Base-by-base conservation (phyloP, 1,140 invertebrate genomes). In the Sinella curviseta region DNA sequence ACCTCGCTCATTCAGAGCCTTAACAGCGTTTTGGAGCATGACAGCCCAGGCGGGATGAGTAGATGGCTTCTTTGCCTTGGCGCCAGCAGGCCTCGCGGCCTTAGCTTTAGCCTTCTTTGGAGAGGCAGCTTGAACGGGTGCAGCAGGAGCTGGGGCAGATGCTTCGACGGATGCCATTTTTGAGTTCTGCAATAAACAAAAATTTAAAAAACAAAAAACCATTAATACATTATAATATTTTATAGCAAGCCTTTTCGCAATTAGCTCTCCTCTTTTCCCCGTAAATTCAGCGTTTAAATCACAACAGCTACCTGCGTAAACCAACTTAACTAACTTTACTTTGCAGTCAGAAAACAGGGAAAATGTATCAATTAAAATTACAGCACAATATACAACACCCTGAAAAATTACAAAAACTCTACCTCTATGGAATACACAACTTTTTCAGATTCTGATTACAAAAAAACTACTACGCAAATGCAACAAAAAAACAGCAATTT, bases 1-100 rank as follows among this genome's bases (percentile, higher is more conserved):
- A 77, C 88, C 88, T 74, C 89, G 87, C 81, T 91, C 90, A 80
- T 91, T 91, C 78, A 92, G 84, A 65, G 86, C 88, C 73, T 87
- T 88, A 81, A 92, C 91, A 17, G 91, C 90, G 76, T 86, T 87
- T 78, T 87, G 88, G 2, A 92, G 81, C 85, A 86, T 86, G 0
- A 77, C 77, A 0, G 84, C 81, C 26, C 84, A 82, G 0, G 84
- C 77, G 4, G 85, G 85, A 60, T 86, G 85, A 30, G 78, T 70
- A 14, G 85, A 55, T 70, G 65, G 65, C 65, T 70, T 70, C 57
- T 60, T 60, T 60, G 57, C 14, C 57, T 60, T 60, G 20, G 84
- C 39, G 16, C 76, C 74, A 54, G 83, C 84, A 16, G 81, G 79
- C 31, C 77, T 84, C 28, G 84, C 83, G 26, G 80, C 76, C 39